Conservation (phyloP, 2,888 invertebrate species). For the Philereme transversata region DNA sequence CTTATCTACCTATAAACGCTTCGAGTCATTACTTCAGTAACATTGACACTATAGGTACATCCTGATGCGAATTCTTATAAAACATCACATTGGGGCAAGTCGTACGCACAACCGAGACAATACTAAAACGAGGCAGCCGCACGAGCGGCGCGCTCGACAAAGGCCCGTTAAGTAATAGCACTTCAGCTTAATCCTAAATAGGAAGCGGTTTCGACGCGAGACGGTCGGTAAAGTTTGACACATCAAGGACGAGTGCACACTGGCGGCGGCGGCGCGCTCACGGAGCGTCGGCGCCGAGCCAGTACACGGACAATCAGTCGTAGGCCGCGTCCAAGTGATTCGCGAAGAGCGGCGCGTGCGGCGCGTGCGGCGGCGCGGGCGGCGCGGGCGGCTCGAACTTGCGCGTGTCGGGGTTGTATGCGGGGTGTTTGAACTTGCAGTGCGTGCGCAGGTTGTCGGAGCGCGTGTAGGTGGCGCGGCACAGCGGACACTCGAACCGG, state of each 20-base stretch:
- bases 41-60: conserved; percentile 67
- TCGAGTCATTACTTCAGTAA: conserved; percentile 70
- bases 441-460: conserved; percentile 96
- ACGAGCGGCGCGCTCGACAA: conserved; percentile 64
- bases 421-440: conserved; percentile 96
- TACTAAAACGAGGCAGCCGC: too few species aligned
- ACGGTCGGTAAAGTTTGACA: conserved; percentile 51
- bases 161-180: conserved; percentile 82
- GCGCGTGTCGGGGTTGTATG: conserved; percentile 93
- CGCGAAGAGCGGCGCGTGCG: conserved; percentile 82
- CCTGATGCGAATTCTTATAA: conserved; percentile 66
- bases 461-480: conserved; percentile 95
- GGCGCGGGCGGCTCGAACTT: conserved; percentile 88
- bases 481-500: conserved; percentile 95
- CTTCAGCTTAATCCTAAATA: conserved; percentile 80
- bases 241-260: conserved; percentile 51
- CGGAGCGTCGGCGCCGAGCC: conserved; percentile 75
- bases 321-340: conserved; percentile 73
- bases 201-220: conserved; percentile 70
- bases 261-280: conserved; percentile 55
- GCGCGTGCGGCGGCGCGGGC: conserved; percentile 82
- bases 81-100: conserved; percentile 81
- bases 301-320: conserved; percentile 78
- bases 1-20: conserved; percentile 78
- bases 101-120: conserved; percentile 82